A percentile compares a stretch with the other conserved stretches of the same genome.
phyloP scores from a whole-genome alignment of 2,888 invertebrate species.

The Eupithecia tripunctaria region DNA sequence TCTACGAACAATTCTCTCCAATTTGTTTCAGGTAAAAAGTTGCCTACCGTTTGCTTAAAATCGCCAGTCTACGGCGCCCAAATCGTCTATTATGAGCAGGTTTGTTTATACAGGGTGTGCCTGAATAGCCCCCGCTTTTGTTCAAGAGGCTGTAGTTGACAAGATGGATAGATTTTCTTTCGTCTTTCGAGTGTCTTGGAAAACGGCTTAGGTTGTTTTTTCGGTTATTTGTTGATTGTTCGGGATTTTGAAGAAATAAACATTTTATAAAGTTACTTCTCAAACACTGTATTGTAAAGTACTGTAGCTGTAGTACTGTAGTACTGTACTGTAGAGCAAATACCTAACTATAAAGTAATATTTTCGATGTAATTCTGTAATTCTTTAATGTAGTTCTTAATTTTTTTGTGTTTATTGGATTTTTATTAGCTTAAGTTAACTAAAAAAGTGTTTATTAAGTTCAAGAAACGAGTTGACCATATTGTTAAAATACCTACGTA shows the following conservation, averaged over 20 bases:
- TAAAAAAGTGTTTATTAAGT: too few relatives aligned
- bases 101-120: constrained; percentile 32
- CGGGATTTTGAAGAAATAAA: background rate
- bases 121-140: constrained; percentile 38
- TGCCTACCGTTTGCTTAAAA: background rate
- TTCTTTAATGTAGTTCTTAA: too few relatives aligned
- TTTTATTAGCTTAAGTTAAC: too few relatives aligned
- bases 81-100: constrained; percentile 35
- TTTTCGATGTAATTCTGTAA: too few relatives aligned
- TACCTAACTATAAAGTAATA: too few relatives aligned
- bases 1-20: background rate
- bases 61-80: background rate
- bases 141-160: constrained; percentile 38
- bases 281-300: too few relatives aligned
- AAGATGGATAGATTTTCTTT: constrained; percentile 43
- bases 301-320: too few relatives aligned
- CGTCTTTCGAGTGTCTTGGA: constrained; percentile 26
- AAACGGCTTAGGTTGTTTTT: constrained; percentile 13
- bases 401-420: too few relatives aligned
- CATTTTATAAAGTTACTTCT: background rate
- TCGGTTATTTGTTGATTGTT: constrained; percentile 3
- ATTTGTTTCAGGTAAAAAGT: background rate
- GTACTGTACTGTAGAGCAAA: too few relatives aligned
- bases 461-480: too few relatives aligned
- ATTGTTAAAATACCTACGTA: too few relatives aligned